phyloP scores from a whole-genome alignment of 2,113 vertebrate genomes.

The Ochotona curzoniae region DNA sequence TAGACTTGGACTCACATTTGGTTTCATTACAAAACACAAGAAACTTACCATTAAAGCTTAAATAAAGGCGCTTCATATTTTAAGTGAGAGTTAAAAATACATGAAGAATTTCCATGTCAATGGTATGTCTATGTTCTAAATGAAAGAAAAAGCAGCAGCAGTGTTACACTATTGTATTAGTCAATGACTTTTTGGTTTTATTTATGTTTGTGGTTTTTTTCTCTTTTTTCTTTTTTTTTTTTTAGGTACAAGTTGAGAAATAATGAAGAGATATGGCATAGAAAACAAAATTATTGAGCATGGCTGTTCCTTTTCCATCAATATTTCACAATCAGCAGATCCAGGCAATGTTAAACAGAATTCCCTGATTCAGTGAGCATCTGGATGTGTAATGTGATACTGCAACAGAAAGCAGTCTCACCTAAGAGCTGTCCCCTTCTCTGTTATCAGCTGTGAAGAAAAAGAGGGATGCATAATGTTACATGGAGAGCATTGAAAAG shows the following conservation, averaged over 20 bases:
- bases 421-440: neutral
- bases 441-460: neutral
- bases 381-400: neutral
- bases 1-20: neutral
- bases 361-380: neutral
- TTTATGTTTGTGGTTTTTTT: neutral
- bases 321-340: neutral
- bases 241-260: neutral
- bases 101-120: neutral
- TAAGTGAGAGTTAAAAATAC: neutral
- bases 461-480: neutral
- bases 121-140: neutral
- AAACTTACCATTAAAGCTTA: neutral
- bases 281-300: neutral
- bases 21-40: neutral
- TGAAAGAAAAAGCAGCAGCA: neutral
- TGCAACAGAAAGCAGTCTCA: neutral
- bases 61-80: neutral
- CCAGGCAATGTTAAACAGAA: neutral
- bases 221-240: neutral
- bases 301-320: neutral
- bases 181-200: too few relatives aligned
- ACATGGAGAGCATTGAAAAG: neutral
- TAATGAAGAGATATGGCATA: neutral
- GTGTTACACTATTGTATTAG: neutral